Conservation (phyloP, 2,113 vertebrate species). For the Daboia siamensis region DNA sequence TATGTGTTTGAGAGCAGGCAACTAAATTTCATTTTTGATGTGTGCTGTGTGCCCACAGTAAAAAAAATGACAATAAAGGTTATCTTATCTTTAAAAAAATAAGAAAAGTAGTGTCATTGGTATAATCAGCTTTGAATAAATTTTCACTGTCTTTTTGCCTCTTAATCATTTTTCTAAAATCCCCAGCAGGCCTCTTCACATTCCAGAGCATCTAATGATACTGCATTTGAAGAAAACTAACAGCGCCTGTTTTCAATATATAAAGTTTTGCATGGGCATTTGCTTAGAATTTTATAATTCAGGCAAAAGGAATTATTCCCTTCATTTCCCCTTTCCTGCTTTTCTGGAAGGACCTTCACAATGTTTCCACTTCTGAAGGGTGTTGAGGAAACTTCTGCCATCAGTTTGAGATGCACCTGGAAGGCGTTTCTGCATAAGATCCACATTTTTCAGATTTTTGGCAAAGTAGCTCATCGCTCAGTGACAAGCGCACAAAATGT, state of each 20-base stretch:
- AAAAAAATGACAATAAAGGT: too few relatives aligned
- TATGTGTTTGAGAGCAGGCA: too few relatives aligned
- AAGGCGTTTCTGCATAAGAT: not conserved
- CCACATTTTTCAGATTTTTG: not conserved
- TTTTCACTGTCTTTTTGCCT: constrained; percentile 43
- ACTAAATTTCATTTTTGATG: too few relatives aligned
- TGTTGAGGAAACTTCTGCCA: not conserved
- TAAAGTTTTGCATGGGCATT: not conserved
- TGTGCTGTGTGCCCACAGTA: too few relatives aligned
- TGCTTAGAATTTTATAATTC: not conserved
- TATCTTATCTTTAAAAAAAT: too few relatives aligned
- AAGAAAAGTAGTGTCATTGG: constrained; percentile 38
- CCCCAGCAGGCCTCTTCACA: not conserved
- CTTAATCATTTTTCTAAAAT: constrained; percentile 17
- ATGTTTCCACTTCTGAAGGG: not conserved
- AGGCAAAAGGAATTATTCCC: not conserved
- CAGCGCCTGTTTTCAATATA: not conserved
- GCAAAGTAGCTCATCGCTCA: not conserved
- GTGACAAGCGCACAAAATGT: not conserved
- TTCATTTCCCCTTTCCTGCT: not conserved
- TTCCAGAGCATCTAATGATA: constrained; percentile 25
- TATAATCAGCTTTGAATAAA: constrained; percentile 46
- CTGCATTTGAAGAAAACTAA: constrained; percentile 4
- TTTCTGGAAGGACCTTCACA: not conserved
- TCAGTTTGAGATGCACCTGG: not conserved